Base-by-base conservation (phyloP, 2,113 vertebrate genomes). In the Solea senegalensis region DNA sequence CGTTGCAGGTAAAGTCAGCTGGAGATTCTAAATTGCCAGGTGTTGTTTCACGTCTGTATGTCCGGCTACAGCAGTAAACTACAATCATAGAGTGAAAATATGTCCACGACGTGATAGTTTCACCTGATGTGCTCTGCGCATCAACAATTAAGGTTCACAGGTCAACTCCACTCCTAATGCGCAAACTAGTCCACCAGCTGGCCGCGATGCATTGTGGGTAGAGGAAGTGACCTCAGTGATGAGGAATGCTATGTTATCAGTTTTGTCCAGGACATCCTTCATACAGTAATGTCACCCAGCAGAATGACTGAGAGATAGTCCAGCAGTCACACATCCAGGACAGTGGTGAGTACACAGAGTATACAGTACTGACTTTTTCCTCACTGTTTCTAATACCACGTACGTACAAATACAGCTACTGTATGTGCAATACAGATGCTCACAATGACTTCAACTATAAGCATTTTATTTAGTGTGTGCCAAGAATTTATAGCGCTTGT, bases 201-300 rank as follows among this genome's bases (percentile, higher is more conserved):
- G 49, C 65, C 68, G 57, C 71, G 65, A 65, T 78, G 68, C 75
- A 86, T 86, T 74, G 9, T 74, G 69, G 75, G 59, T 77, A 77
- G 27, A 74, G 86, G 87, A 91, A 88, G 83, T 91, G 28, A 81
- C 60, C 75, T 76, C 65, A 83, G 40, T 43, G 56, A 73, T 75
- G 56, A 75, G 75, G 76, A 90, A 85, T 54, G 72, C 21, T n/a
- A n/a, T n/a, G 54, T 86, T 88, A 87, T 90, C 86, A 8, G 39
- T 50, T 83, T 65, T 69, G 58, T 84, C 66, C 78, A 83, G 78
- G 76, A 76, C 81, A 69, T 88, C 84, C 78, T 80, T 74, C 71
- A 75, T 80, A 81, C 68, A 70, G 69, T 74, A 81, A 64, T 82
- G 71, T 78, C 85, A 83, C 66, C 68, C 62, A 56, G 78, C 65